Conservation (phyloP, 2,888 invertebrate species). For the Chironomus tentans region DNA sequence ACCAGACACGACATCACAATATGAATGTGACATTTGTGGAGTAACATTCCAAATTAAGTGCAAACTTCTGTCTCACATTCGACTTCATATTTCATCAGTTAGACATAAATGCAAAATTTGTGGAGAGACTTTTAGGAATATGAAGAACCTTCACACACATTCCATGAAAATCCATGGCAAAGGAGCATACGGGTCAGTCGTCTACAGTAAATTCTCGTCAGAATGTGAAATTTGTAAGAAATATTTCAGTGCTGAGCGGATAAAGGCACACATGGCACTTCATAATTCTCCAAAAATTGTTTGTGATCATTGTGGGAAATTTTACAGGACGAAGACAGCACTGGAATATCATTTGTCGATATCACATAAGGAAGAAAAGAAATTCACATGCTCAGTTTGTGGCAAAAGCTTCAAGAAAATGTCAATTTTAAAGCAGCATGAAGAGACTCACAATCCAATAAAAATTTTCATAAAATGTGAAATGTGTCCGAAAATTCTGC, state of each 20-base stretch:
- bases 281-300: background rate
- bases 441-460: slow-evolving; percentile 15
- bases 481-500: slow-evolving; percentile 6
- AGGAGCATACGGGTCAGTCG: slow-evolving; percentile 9
- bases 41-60: background rate
- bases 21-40: slow-evolving; percentile 11
- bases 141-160: background rate
- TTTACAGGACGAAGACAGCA: background rate
- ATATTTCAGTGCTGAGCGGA: background rate
- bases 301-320: slow-evolving; percentile 4
- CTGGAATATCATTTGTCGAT: background rate
- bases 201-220: background rate
- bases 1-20: background rate
- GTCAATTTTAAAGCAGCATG: slow-evolving; percentile 20
- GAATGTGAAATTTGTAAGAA: background rate
- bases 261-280: slow-evolving; percentile 7
- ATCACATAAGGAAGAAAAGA: background rate
- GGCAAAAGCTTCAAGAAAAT: slow-evolving; percentile 14
- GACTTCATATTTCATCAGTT: background rate
- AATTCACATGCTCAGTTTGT: slow-evolving; percentile 5
- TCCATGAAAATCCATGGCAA: slow-evolving; percentile 10
- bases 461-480: slow-evolving; percentile 19
- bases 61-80: slow-evolving; percentile 12
- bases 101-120: slow-evolving; percentile 8
- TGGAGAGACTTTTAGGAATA: background rate